Evolutionary conservation across 1,140 invertebrate genomes (phyloP), one percentile per base, ranked within the genome.

Genomic region (Caenorhabditis inopinata): DNA sequence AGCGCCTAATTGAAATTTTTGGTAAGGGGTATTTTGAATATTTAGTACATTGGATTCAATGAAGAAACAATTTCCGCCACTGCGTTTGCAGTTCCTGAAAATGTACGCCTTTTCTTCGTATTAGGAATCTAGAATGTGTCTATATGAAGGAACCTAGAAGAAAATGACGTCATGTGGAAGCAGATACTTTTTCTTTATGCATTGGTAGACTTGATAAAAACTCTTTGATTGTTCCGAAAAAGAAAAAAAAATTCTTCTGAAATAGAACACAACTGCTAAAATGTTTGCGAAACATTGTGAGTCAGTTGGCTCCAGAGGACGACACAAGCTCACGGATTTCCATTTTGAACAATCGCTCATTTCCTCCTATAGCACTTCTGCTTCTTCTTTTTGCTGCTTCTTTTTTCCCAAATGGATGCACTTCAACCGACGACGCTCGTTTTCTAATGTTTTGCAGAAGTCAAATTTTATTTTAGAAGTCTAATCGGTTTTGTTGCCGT

Each of bases 281-380:
- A 68, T 38, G 58, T 42, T 68, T 38, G 58, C 58, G 58, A 68
- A 68, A 68, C 25, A 38, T 68, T 58, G 58, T 18, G 32, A 18
- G 58, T 29, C 25, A 68, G 58, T 21, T 68, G 58, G 58, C 58
- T 68, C 58, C 58, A 68, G n/a, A 68, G 58, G 58, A 25, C 58
- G 58, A n/a, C 32, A 68, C 29, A 68, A 38, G 58, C 32, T 1
- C 53, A 62, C 53, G 29, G 53, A 62, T 68, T 42, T 68, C 58
- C 58, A 68, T 68, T 68, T 68, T 68, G 32, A 32, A 68, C 58
- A 68, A 38, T 68, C 58, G 58, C 58, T 68, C 58, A 68, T 68
- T 68, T 68, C 58, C 58, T 68, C n/a, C 58, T 68, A 5, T 68
- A 23, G n/a, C 58, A 32, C 58, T 32, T n/a, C 16, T 58, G 11